A percentile compares a stretch with the other conserved stretches of the same genome.
Evolutionary conservation across 1,140 invertebrate species (phyloP).

Genomic region (Ridgeia piscesae): DNA sequence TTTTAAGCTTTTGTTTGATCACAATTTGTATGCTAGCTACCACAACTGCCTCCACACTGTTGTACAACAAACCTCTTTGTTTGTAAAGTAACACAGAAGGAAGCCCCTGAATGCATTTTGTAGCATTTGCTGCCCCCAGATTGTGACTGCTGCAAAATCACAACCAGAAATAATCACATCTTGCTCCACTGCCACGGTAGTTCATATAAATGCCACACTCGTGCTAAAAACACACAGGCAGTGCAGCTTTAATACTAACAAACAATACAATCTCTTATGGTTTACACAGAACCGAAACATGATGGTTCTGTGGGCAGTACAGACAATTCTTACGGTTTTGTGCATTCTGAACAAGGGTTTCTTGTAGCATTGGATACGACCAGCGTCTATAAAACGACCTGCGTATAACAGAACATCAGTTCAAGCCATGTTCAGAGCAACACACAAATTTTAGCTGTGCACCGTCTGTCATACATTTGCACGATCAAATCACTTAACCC

Average conservation of each 20-base stretch:
- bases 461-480: neutral
- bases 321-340: neutral
- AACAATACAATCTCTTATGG: neutral
- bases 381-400: neutral
- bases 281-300: neutral
- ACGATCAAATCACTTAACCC: neutral
- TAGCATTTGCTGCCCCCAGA: neutral
- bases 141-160: slow-evolving; percentile 5
- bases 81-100: neutral
- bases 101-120: neutral
- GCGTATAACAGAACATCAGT: neutral
- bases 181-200: neutral
- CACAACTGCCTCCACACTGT: neutral
- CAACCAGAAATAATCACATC: slow-evolving; percentile 5
- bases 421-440: neutral
- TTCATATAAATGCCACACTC: neutral
- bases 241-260: neutral
- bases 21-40: neutral
- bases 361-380: neutral
- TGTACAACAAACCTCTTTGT: neutral
- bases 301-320: neutral
- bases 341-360: neutral
- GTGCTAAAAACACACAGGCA: neutral
- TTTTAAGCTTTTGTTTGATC: neutral
- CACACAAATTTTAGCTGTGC: neutral